phyloP scores from a whole-genome alignment of 2,888 invertebrate species.

The Parnassius orleans region DNA sequence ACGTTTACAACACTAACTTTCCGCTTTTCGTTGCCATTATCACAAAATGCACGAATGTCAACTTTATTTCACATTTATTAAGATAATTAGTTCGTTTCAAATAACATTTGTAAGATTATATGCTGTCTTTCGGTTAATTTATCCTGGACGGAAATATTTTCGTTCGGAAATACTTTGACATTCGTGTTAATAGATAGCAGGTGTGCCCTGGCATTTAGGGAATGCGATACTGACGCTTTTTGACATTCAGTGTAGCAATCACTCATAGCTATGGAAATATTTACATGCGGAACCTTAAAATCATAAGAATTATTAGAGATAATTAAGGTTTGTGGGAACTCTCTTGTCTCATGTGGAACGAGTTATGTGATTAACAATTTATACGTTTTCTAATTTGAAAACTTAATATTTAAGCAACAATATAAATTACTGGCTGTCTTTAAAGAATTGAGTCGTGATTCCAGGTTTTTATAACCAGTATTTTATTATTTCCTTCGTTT shows the following conservation, averaged over 20 bases:
- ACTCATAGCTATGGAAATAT: slow-evolving; percentile 20
- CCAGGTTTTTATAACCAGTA: no score
- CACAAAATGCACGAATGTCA: background rate
- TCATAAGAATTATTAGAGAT: slow-evolving; percentile 1
- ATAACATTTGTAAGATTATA: slow-evolving; percentile 4
- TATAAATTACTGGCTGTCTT: no score
- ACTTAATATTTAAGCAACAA: no score
- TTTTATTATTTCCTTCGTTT: no score
- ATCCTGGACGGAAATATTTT: slow-evolving; percentile 59
- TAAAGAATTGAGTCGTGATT: no score
- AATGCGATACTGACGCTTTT: slow-evolving; percentile 38
- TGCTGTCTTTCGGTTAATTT: slow-evolving; percentile 47
- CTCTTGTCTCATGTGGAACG: no score
- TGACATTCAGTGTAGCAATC: slow-evolving; percentile 19
- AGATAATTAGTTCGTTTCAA: background rate
- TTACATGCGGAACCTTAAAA: slow-evolving; percentile 6
- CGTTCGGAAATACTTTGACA: slow-evolving; percentile 68
- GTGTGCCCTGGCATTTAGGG: slow-evolving; percentile 54
- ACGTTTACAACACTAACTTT: no score
- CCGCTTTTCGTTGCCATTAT: no score
- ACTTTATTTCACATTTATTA: background rate
- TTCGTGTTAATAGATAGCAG: slow-evolving; percentile 72
- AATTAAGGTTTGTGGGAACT: no score
- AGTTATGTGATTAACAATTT: no score
- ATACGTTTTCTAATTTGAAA: no score